Conservation (phyloP, 2,888 invertebrate genomes). For the Oithona nana region DNA sequence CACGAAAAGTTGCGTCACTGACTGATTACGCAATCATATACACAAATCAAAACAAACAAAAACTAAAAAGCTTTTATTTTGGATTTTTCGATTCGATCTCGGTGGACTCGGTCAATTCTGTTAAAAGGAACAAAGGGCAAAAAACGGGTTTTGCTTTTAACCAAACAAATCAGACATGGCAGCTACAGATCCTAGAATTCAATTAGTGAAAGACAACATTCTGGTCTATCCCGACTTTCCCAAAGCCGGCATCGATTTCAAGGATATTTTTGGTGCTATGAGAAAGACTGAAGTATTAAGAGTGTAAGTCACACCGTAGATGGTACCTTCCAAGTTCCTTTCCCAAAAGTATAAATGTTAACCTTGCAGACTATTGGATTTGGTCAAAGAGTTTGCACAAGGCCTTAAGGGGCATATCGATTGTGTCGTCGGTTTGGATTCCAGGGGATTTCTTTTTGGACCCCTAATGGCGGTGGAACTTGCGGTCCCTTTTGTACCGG, state of each 20-base stretch:
- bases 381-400: not conserved
- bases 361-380: too few species aligned
- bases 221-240: constrained; percentile 7
- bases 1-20: too few species aligned
- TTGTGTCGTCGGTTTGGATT: constrained; percentile 11
- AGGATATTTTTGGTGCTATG: constrained; percentile 7
- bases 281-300: not conserved
- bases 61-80: too few species aligned
- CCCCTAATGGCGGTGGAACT: constrained; percentile 10
- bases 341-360: too few species aligned
- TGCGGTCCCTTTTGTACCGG: constrained; percentile 9
- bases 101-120: too few species aligned
- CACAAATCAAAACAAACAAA: too few species aligned
- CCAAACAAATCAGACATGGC: too few species aligned
- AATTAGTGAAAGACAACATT: constrained; percentile 9
- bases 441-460: constrained; percentile 15
- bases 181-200: not conserved
- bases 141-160: too few species aligned
- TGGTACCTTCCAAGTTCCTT: too few species aligned
- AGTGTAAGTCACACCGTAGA: not conserved
- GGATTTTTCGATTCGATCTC: too few species aligned
- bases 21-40: too few species aligned
- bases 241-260: not conserved
- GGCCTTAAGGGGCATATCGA: constrained; percentile 3
- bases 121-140: too few species aligned